A percentile compares a stretch with the other conserved stretches of the same genome.
phyloP scores from a whole-genome alignment of 2,113 vertebrate genomes.

The Podocnemis expansa region DNA sequence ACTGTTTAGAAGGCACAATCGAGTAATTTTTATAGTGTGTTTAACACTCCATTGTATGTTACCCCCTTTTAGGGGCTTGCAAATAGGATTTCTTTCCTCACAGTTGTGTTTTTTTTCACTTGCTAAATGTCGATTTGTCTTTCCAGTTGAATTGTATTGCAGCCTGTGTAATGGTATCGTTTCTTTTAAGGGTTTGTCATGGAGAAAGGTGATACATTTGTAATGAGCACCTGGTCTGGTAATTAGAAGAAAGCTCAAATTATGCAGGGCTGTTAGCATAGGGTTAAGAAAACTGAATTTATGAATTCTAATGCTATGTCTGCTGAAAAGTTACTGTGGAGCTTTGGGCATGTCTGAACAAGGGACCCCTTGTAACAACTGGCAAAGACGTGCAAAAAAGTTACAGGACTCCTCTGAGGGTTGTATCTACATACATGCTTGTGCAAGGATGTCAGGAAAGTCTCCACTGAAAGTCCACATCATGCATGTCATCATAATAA shows the following conservation, averaged over 20 bases:
- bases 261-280: neutral
- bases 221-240: neutral
- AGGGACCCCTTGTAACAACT: too few relatives aligned
- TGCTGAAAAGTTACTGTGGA: neutral
- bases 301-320: neutral
- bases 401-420: too few relatives aligned
- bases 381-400: too few relatives aligned
- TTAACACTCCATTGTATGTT: slow-evolving; percentile 34
- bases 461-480: too few relatives aligned
- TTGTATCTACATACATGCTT: too few relatives aligned
- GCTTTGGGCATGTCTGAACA: neutral
- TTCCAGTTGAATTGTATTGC: neutral
- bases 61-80: neutral
- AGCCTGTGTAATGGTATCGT: slow-evolving; percentile 8
- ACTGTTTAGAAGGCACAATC: neutral
- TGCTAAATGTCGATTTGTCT: slow-evolving; percentile 41
- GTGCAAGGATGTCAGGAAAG: too few relatives aligned
- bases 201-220: neutral
- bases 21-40: slow-evolving; percentile 32
- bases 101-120: slow-evolving; percentile 18
- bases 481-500: too few relatives aligned
- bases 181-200: slow-evolving; percentile 23
- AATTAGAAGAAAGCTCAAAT: neutral
- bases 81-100: slow-evolving; percentile 26
- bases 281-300: neutral